A percentile compares a stretch with the other conserved stretches of the same genome.
Evolutionary conservation across 2,888 invertebrate species (phyloP).

Genomic region (Margaritifera margaritifera): DNA sequence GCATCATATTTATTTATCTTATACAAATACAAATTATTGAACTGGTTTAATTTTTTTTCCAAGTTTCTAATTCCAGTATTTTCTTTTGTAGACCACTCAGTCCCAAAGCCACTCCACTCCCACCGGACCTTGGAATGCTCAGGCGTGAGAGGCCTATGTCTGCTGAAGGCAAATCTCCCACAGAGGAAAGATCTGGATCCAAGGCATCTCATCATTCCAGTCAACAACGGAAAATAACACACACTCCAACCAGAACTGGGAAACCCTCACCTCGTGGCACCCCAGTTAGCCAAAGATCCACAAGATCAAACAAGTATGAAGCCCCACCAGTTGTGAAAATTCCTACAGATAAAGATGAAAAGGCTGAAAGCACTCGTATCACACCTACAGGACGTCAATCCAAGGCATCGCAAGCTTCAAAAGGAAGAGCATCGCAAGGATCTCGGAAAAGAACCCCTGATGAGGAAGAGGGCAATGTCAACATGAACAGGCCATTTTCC

Average conservation of each 20-base stretch:
- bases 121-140: constrained; percentile 56
- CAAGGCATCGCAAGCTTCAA: constrained; percentile 30
- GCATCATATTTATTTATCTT: no score
- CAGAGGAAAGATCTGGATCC: constrained; percentile 18
- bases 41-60: no score
- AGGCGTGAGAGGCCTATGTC: constrained; percentile 48
- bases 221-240: constrained; percentile 22
- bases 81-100: constrained; percentile 52
- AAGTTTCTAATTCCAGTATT: neutral
- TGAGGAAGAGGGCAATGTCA: constrained; percentile 28
- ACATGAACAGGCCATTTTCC: constrained; percentile 32
- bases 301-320: constrained; percentile 23
- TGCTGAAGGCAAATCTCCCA: neutral
- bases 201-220: constrained; percentile 13
- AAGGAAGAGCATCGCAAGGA: constrained; percentile 22
- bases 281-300: constrained; percentile 5
- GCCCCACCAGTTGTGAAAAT: constrained; percentile 15
- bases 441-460: constrained; percentile 23
- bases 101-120: constrained; percentile 69
- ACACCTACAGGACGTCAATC: constrained; percentile 14
- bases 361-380: constrained; percentile 8
- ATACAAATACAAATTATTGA: no score
- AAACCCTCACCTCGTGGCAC: neutral
- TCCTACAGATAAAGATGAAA: constrained; percentile 11
- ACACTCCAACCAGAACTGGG: neutral